Conservation (phyloP, 1,140 invertebrate species). For the Pygmarrhopalites habei region DNA sequence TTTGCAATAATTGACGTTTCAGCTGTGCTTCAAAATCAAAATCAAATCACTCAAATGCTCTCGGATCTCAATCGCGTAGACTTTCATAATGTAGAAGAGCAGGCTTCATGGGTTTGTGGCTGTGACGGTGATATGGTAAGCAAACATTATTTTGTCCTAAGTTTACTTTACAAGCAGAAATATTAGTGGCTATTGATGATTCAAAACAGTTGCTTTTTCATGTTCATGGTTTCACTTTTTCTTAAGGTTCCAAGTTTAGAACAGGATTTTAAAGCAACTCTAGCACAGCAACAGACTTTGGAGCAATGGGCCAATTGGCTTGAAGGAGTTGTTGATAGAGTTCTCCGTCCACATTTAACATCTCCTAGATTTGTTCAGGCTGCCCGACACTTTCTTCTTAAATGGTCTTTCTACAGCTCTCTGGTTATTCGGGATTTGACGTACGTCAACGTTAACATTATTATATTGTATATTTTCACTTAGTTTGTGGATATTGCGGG, state of each 20-base stretch:
- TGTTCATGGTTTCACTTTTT: too few relatives aligned
- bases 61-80: slow-evolving; percentile 94
- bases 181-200: too few relatives aligned
- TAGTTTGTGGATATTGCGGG: too few relatives aligned
- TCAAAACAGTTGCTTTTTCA: too few relatives aligned
- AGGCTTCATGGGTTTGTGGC: slow-evolving; percentile 94
- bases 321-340: slow-evolving; percentile 65
- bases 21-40: slow-evolving; percentile 91
- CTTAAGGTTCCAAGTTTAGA: slow-evolving; percentile 83
- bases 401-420: slow-evolving; percentile 99
- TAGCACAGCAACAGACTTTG: slow-evolving; percentile 84
- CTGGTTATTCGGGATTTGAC: slow-evolving; percentile 94
- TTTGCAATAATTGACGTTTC: too few relatives aligned
- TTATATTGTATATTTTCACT: too few relatives aligned
- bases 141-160: too few relatives aligned
- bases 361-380: slow-evolving; percentile 81
- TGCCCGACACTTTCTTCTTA: slow-evolving; percentile 87
- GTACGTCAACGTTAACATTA: too few relatives aligned
- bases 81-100: slow-evolving; percentile 89
- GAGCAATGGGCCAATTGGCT: slow-evolving; percentile 98
- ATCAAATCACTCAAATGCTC: slow-evolving; percentile 95
- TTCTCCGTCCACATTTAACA: slow-evolving; percentile 74
- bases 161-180: too few relatives aligned
- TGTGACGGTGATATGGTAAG: slow-evolving; percentile 79
- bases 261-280: slow-evolving; percentile 85